Evolutionary conservation across 2,797 vertebrate species (phyloP), one percentile per base, ranked within the genome.

Genomic region (Catharus ustulatus): DNA sequence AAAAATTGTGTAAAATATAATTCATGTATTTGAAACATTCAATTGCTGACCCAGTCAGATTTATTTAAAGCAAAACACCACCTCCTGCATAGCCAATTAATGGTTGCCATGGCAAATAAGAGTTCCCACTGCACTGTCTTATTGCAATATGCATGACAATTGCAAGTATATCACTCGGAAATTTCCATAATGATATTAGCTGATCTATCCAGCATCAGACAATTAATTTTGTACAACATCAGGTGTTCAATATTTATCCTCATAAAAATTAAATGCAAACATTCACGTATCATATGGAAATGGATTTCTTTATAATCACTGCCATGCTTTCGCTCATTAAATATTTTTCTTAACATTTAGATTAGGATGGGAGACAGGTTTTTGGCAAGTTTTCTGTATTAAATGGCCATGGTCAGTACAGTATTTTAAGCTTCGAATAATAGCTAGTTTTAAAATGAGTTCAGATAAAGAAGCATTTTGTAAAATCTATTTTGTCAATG

Each of bases 91-190:
- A 96, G 87, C 82, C 73, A 96, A 90, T 95, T 96, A 96, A 95
- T 84, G 76, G 94, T 96, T 97, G 38, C 73, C 82, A 96, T 97
- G 87, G 95, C 67, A 95, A 96, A 90, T 90, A 75, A 92, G 59
- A 63, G 82, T 88, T 95, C 40, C 58, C 46, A 73, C 26, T 3
- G 7, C 54, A 92, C n/a, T 78, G 27, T 52, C 59, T 94, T 88
- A 87, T 72, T 95, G 55, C 34, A 95, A 69, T 86, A 94, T 89
- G 89, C 75, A 92, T 69, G 46, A 58, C 73, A 94, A 75, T 87
- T 95, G 88, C 48, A 95, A 86, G 83, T 82, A 63, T 66, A 90
- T 88, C 32, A 80, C 82, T 95, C 72, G 88, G 73, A 89, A 69
- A 95, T 96, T 97, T 93, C 66, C 69, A 66, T 95, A 93, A 95